Conservation (phyloP, 2,888 invertebrate species). For the Coelogynopora nodosa region DNA sequence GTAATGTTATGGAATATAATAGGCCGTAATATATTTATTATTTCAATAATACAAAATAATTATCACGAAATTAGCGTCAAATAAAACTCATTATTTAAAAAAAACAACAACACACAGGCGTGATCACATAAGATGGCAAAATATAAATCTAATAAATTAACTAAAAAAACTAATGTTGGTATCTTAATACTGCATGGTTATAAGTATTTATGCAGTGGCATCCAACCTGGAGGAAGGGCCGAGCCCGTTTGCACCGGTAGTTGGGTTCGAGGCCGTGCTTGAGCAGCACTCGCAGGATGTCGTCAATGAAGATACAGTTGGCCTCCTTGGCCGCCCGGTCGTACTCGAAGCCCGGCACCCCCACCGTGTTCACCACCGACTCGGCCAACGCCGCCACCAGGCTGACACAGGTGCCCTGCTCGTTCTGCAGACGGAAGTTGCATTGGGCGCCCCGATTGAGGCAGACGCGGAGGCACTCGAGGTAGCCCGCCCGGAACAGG, state of each 20-base stretch:
- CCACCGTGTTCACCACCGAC: conserved; percentile 68
- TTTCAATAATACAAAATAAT: too few relatives aligned
- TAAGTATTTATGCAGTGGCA: too few relatives aligned
- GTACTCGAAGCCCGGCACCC: conserved; percentile 66
- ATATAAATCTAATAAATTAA: too few relatives aligned
- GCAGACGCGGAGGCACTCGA: neutral
- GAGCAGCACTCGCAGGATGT: conserved; percentile 68
- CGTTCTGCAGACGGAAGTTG: conserved; percentile 64
- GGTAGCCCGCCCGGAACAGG: conserved; percentile 21
- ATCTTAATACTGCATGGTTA: too few relatives aligned
- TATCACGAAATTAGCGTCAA: too few relatives aligned
- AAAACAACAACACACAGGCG: too few relatives aligned
- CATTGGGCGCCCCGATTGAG: conserved; percentile 65
- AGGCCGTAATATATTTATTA: too few relatives aligned
- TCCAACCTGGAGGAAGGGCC: conserved; percentile 47
- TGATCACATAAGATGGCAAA: too few relatives aligned
- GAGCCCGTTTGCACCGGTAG: conserved; percentile 66
- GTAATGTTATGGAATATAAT: too few relatives aligned
- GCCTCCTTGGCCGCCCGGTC: conserved; percentile 61
- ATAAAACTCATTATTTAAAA: too few relatives aligned
- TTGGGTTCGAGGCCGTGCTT: conserved; percentile 70
- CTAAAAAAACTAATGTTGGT: too few relatives aligned
- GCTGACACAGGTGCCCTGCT: conserved; percentile 67
- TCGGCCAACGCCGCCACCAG: conserved; percentile 49
- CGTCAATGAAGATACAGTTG: conserved; percentile 67